Conservation (phyloP, 2,113 vertebrate genomes). For the Cyprinodon tularosa region DNA sequence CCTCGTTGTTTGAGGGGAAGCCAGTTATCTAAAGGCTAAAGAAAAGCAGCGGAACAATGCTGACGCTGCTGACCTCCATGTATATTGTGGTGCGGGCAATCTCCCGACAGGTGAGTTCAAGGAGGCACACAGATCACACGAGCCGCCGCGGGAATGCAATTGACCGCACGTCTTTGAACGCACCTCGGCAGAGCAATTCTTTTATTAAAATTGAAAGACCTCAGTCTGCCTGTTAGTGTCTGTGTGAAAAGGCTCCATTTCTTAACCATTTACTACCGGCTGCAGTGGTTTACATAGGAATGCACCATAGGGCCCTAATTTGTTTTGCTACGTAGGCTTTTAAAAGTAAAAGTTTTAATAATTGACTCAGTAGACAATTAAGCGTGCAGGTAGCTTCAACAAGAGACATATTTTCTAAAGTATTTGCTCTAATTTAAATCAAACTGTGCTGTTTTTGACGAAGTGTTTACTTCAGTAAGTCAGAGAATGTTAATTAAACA, state of each 20-base stretch:
- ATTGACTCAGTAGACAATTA: background rate
- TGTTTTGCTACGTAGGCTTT: background rate
- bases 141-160: slow-evolving; percentile 1
- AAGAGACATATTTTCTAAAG: background rate
- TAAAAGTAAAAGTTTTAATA: background rate
- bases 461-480: background rate
- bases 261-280: background rate
- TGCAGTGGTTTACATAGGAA: background rate
- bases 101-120: slow-evolving; percentile 74
- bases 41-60: slow-evolving; percentile 58
- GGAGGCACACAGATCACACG: background rate
- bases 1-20: slow-evolving; percentile 8
- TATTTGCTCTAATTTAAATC: slow-evolving; percentile 44
- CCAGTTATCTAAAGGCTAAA: background rate
- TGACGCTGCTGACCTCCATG: slow-evolving; percentile 80
- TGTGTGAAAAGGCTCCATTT: background rate
- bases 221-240: background rate
- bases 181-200: background rate
- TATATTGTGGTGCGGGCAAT: slow-evolving; percentile 77
- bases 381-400: background rate
- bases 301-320: background rate
- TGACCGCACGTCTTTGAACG: slow-evolving; percentile 44
- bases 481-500: fast-evolving
- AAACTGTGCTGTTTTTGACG: slow-evolving; percentile 8
- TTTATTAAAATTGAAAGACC: background rate